Evolutionary conservation across 2,113 vertebrate genomes (phyloP), one percentile per base, ranked within the genome.

Genomic region (Casuarius casuarius): DNA sequence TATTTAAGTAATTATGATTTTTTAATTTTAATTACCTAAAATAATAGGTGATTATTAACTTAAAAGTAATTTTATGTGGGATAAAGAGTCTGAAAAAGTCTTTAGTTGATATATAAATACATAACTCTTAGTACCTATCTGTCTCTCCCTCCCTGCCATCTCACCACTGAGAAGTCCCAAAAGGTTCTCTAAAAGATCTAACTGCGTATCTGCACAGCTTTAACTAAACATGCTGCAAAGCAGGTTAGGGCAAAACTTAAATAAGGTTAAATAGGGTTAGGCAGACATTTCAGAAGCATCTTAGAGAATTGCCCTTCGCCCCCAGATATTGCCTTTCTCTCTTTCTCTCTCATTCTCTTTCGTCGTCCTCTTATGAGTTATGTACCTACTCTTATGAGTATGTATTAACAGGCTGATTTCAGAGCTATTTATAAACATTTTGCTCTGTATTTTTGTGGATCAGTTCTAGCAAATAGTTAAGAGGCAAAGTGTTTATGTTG

Each of bases 331-430:
- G 20, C 28, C 4, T 4, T 68, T 89, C 10, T n/a, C 17, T 83
- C 33, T 9, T 35, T 66, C 2, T 2, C 2, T 51, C 52, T 35
- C 4, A 1, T 29, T 3, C 3, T 58, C 7, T 2, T 51, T 35
- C 3, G 1, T 29, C 2, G 2, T 62, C 6, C 12, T 73, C 70
- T 38, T 44, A 77, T 10, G 44, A 6, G 8, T 65, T 83, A 25
- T 80, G 38, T 38, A 38, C 38, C 6, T 38, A 38, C 38, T 38
- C 38, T 38, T 38, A 38, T 38, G 38, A 38, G 38, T 38, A 38
- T 38, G 22, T 54, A 81, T 7, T 38, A 83, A 48, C 2, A 48
- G 29, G 1, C 15, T 54, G 21, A 74, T 84, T 90, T 59, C 25
- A 9, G 5, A 14, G 26, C 29, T 76, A 15, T 73, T 75, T 44